phyloP scores from a whole-genome alignment of 2,888 invertebrate species.

The Dryomyza anilis region DNA sequence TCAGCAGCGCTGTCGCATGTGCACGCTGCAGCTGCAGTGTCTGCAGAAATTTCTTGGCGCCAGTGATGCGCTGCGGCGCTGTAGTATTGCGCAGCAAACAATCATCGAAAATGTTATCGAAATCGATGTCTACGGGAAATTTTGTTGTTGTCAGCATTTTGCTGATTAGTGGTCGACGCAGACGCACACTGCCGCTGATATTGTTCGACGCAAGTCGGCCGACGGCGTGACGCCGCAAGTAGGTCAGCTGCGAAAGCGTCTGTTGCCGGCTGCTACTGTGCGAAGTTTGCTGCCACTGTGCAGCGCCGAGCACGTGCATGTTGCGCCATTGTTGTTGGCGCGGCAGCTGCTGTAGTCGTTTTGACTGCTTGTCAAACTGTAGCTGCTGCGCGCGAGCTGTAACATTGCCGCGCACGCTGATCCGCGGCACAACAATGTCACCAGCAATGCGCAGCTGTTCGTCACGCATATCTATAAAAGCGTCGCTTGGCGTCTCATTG shows the following conservation, averaged over 20 bases:
- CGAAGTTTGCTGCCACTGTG: constrained; percentile 37
- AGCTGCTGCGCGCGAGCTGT: constrained; percentile 34
- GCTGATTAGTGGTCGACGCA: constrained; percentile 40
- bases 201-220: constrained; percentile 41
- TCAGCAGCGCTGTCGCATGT: constrained; percentile 18
- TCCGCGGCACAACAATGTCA: constrained; percentile 41
- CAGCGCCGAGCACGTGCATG: constrained; percentile 46
- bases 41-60: constrained; percentile 37
- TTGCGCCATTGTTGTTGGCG: constrained; percentile 40
- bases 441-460: constrained; percentile 37
- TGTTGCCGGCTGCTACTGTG: constrained; percentile 7
- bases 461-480: constrained; percentile 44
- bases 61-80: constrained; percentile 39
- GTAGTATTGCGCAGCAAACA: constrained; percentile 40
- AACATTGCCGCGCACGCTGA: constrained; percentile 42
- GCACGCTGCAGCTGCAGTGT: constrained; percentile 35
- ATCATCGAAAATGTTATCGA: constrained; percentile 47
- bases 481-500: constrained; percentile 39
- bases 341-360: constrained; percentile 24
- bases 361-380: constrained; percentile 15
- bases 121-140: constrained; percentile 43
- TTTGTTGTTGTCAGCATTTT: constrained; percentile 36
- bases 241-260: constrained; percentile 39
- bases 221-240: constrained; percentile 49
- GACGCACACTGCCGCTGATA: constrained; percentile 48